Percentiles rank a stretch among this genome's conserved stretches.
Evolutionary conservation across 2,888 invertebrate species (phyloP).

Genomic region (Neoaliturus tenellus): DNA sequence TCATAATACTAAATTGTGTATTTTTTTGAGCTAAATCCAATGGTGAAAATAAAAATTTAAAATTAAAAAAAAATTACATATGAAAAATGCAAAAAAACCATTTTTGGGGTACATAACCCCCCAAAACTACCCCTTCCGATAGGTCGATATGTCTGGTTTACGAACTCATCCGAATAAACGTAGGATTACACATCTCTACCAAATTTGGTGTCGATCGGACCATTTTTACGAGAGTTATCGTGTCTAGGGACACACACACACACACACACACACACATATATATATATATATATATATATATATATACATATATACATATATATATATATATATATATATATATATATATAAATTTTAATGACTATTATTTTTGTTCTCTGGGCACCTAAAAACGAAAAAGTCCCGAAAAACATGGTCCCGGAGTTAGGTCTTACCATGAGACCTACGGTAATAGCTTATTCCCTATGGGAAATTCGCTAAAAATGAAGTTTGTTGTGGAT

Average conservation of each 20-base stretch:
- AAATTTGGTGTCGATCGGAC: not conserved
- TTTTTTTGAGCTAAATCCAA: not conserved
- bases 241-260: not conserved
- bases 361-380: not conserved
- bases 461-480: not conserved
- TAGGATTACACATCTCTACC: not conserved
- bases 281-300: not conserved
- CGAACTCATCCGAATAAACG: not conserved
- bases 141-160: not conserved
- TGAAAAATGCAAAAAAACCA: not conserved
- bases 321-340: not conserved
- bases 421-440: not conserved
- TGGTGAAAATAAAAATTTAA: not conserved
- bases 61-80: not conserved
- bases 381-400: not conserved
- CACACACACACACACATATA: not conserved
- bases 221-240: not conserved
- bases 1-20: not conserved
- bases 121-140: too few species aligned
- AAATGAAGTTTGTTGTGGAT: too few species aligned
- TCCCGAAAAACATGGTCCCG: not conserved
- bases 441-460: not conserved
- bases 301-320: not conserved
- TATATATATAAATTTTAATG: not conserved
- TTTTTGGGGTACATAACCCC: not conserved